Percentiles rank a stretch among this genome's conserved stretches.
Evolutionary conservation across 2,113 vertebrate species (phyloP).

Genomic region (Tenebrosternarchus preto): DNA sequence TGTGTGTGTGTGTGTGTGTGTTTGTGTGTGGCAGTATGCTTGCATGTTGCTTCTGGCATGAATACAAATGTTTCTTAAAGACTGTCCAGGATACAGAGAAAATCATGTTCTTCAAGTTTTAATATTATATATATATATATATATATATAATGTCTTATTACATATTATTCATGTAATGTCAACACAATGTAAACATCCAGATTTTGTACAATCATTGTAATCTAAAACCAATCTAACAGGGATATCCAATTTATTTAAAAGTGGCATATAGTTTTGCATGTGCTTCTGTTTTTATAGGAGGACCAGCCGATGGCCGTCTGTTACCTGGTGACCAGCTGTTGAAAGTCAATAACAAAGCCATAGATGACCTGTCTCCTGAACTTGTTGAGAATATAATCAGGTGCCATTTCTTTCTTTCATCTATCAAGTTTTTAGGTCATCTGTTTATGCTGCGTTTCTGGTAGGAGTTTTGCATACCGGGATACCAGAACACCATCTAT

Average conservation of each 20-base stretch:
- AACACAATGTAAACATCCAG: no score
- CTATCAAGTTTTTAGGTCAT: not conserved
- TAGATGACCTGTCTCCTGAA: constrained; percentile 80
- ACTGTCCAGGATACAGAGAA: constrained; percentile 59
- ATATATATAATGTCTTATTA: not conserved
- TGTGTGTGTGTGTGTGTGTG: constrained; percentile 48
- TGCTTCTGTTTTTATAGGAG: constrained; percentile 71
- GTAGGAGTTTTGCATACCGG: no score
- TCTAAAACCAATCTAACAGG: no score
- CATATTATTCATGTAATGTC: not conserved
- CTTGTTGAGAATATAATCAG: constrained; percentile 82
- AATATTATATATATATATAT: not conserved
- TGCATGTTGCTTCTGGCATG: constrained; percentile 58
- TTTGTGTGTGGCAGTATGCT: constrained; percentile 31
- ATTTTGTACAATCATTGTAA: not conserved
- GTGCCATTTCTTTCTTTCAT: constrained; percentile 66
- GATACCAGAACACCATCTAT: no score
- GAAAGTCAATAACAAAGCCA: constrained; percentile 78
- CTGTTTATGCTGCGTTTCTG: not conserved
- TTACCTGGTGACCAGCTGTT: constrained; percentile 88
- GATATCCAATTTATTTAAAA: no score
- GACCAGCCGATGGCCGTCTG: constrained; percentile 90
- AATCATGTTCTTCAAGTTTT: constrained; percentile 49
- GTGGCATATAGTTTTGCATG: not conserved
- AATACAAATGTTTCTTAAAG: constrained; percentile 75